These are phyloP conservation scores for Notocelia uddmanniana DNA, from an alignment of 2,888 invertebrate genomes.

Conservation along the genomic window DNA sequence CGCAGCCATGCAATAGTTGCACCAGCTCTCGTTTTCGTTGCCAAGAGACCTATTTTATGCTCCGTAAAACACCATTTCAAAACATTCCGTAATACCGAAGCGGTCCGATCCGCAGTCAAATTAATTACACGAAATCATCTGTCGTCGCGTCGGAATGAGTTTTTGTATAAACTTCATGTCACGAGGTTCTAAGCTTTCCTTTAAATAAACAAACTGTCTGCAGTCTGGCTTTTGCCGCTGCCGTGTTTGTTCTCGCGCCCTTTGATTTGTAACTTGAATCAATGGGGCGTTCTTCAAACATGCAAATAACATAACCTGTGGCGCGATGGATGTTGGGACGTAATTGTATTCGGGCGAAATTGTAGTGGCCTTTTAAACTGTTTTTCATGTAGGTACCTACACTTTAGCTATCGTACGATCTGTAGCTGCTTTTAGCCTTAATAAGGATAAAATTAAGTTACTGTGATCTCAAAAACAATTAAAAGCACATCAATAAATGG, in stretches of 20 bases:
- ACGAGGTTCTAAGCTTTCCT: slow-evolving; percentile 40
- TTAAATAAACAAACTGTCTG: slow-evolving; percentile 45
- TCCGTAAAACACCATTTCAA: slow-evolving; percentile 27
- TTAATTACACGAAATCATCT: slow-evolving; percentile 39
- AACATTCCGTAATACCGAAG: slow-evolving; percentile 28
- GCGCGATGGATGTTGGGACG: slow-evolving; percentile 12
- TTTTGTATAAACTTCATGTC: slow-evolving; percentile 44
- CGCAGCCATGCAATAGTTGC: slow-evolving; percentile 17
- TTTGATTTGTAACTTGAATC: slow-evolving; percentile 44
- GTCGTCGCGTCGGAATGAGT: slow-evolving; percentile 38
- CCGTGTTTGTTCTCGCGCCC: slow-evolving; percentile 42
- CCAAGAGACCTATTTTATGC: slow-evolving; percentile 33
- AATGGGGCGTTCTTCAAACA: slow-evolving; percentile 42
- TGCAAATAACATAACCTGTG: slow-evolving; percentile 43
- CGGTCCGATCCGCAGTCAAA: slow-evolving; percentile 31
- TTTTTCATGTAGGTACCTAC: too few relatives aligned
- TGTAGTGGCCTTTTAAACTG: not conserved
- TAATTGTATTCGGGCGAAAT: slow-evolving; percentile 12
- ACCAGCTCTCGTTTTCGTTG: slow-evolving; percentile 30
- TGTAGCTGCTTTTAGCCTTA: not conserved
- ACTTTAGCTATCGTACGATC: not conserved
- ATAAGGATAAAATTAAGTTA: not conserved
- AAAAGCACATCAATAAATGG: not conserved
- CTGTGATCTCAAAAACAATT: not conserved
- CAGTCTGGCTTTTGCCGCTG: slow-evolving; percentile 44